Evolutionary conservation across 2,888 invertebrate species (phyloP).

Genomic region (Arrhopalites spinosus): DNA sequence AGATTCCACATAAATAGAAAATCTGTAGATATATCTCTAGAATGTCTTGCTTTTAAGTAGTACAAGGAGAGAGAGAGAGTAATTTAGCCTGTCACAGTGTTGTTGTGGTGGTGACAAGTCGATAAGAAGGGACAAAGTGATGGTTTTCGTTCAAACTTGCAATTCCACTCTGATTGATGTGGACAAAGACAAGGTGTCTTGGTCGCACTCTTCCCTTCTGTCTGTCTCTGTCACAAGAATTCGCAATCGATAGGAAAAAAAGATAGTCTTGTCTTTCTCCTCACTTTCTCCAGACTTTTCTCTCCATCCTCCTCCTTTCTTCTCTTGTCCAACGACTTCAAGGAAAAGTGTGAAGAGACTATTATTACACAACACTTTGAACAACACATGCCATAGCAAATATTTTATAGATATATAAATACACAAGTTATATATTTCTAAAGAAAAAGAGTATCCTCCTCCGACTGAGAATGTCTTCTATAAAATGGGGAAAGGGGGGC

Average conservation of each 20-base stretch:
- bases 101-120: conserved; percentile 5
- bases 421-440: too few relatives aligned
- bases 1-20: too few relatives aligned
- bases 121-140: conserved; percentile 21
- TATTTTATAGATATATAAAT: too few relatives aligned
- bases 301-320: background rate
- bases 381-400: too few relatives aligned
- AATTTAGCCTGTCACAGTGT: conserved; percentile 10
- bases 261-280: background rate
- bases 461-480: too few relatives aligned
- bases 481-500: too few relatives aligned
- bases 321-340: too few relatives aligned
- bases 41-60: too few relatives aligned
- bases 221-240: background rate
- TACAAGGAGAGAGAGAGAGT: background rate
- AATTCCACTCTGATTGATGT: conserved; percentile 25
- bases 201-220: background rate
- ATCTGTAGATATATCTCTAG: too few relatives aligned
- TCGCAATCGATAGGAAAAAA: conserved; percentile 2
- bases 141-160: conserved; percentile 18
- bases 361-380: too few relatives aligned
- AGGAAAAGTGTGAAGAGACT: too few relatives aligned
- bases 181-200: conserved; percentile 12
- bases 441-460: too few relatives aligned
- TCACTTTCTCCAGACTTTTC: background rate